These are phyloP conservation scores for Heterotilapia buettikoferi DNA, from an alignment of 2,113 vertebrate species.

Conservation along the genomic window DNA sequence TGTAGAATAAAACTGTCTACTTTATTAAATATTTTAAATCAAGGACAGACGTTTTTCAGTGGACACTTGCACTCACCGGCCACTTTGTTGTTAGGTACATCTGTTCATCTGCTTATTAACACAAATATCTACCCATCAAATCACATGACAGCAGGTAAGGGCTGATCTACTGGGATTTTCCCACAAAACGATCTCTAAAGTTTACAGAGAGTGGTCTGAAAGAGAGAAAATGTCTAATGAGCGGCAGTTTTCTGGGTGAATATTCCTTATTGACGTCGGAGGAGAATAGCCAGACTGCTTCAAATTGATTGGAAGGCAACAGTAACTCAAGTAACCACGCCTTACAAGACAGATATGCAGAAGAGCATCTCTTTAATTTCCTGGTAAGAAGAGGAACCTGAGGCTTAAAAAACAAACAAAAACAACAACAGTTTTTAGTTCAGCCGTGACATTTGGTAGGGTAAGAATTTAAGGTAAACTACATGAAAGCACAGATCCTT, in stretches of 20 bases:
- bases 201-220: not conserved
- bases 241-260: not conserved
- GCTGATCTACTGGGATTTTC: not conserved
- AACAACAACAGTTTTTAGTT: not conserved
- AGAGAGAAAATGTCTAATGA: not conserved
- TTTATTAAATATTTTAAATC: not conserved
- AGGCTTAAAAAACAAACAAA: not conserved
- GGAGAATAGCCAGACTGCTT: not conserved
- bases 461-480: not conserved
- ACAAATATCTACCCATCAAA: not conserved
- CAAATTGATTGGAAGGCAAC: not conserved
- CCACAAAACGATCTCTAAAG: not conserved
- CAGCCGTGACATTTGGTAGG: not conserved
- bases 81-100: not conserved
- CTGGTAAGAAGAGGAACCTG: not conserved
- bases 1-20: rapidly evolving
- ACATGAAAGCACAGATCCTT: not conserved
- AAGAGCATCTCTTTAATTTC: not conserved
- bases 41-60: not conserved
- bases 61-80: not conserved
- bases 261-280: not conserved
- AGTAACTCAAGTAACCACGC: not conserved
- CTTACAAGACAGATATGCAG: not conserved
- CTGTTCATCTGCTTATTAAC: not conserved
- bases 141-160: not conserved